Conservation (phyloP, 1,140 invertebrate species). For the Zophobas morio region DNA sequence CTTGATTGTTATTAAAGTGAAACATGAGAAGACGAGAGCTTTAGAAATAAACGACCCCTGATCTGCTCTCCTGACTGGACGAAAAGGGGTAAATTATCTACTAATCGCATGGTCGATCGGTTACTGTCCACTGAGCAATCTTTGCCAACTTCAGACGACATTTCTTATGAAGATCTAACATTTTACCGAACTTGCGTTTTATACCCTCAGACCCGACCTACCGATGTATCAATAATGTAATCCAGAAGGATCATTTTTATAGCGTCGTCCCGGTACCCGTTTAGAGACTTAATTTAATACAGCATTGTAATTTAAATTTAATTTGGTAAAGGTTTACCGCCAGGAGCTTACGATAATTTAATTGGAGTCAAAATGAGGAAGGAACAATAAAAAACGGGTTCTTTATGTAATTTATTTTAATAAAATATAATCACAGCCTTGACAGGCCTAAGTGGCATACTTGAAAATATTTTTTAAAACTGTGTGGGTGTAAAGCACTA, state of each 20-base stretch:
- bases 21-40: neutral
- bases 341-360: conserved; percentile 2
- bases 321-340: conserved; percentile 11
- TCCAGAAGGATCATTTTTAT: no score
- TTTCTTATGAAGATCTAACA: neutral
- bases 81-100: conserved; percentile 16
- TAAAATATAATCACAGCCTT: no score
- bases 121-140: neutral
- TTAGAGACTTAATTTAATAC: conserved; percentile 17
- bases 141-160: neutral
- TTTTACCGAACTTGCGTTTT: neutral
- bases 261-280: neutral
- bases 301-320: conserved; percentile 14
- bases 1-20: conserved; percentile 24
- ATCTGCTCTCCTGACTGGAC: neutral
- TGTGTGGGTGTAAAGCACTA: no score
- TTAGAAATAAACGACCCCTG: neutral
- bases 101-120: neutral
- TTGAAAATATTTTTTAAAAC: no score
- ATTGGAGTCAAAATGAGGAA: conserved; percentile 9
- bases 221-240: neutral
- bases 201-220: no score
- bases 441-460: no score
- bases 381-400: neutral
- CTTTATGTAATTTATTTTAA: neutral